These are phyloP conservation scores for Dasypogon diadema DNA, from an alignment of 2,888 invertebrate species.

Conservation along the genomic window DNA sequence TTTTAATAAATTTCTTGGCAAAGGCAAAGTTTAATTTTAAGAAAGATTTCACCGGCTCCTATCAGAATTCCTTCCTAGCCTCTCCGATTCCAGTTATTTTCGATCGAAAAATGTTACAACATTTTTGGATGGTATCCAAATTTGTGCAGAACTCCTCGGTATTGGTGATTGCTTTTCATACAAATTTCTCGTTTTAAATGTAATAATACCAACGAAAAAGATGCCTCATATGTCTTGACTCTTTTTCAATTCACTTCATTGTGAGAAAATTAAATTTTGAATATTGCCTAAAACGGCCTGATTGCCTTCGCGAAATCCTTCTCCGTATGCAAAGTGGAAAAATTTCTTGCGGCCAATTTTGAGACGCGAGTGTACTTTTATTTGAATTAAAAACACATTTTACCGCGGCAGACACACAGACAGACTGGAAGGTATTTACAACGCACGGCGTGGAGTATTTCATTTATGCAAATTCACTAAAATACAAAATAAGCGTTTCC, in stretches of 20 bases:
- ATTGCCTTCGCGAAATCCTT: not conserved
- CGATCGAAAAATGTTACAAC: constrained; percentile 2
- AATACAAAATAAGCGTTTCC: not conserved
- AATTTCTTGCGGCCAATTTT: constrained; percentile 1
- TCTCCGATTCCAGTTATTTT: no score
- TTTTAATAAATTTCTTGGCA: no score
- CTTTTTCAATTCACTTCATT: constrained; percentile 28
- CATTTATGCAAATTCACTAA: constrained; percentile 30
- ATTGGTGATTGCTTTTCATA: constrained; percentile 9
- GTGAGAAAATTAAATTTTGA: not conserved
- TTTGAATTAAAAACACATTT: constrained; percentile 22
- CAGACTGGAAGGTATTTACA: not conserved
- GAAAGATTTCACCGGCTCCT: no score
- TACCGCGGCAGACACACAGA: constrained; percentile 4
- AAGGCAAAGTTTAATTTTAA: no score
- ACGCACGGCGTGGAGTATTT: not conserved
- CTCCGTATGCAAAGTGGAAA: constrained; percentile 6
- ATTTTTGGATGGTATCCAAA: constrained; percentile 33
- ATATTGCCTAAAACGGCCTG: not conserved
- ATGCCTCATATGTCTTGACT: not conserved
- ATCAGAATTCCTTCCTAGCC: no score
- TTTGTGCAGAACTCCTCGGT: constrained; percentile 3
- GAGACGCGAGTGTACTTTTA: constrained; percentile 8
- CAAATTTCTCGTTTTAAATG: constrained; percentile 15
- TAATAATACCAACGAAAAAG: not conserved